These are phyloP conservation scores for Cliona cf. orientalis DNA, from an alignment of 37 sponge, comb jelly and placozoan species.

Conservation along the genomic window DNA sequence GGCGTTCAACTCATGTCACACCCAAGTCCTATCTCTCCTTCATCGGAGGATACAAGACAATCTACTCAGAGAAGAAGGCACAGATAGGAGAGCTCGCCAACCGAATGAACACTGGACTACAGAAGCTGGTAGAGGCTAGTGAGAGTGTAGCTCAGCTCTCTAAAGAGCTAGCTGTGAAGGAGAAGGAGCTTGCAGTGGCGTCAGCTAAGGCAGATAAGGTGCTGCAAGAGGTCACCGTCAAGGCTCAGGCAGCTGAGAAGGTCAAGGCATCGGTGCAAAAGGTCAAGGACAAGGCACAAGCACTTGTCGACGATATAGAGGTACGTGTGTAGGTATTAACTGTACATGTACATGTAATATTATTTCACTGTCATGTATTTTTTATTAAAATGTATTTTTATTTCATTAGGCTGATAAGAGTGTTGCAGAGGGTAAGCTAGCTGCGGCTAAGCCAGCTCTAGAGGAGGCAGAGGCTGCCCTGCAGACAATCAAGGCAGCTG, in stretches of 20 bases:
- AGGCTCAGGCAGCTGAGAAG: constrained; percentile 98
- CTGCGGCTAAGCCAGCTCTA: constrained; percentile 94
- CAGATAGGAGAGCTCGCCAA: constrained; percentile 90
- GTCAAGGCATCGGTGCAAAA: constrained; percentile 95
- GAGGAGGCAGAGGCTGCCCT: constrained; percentile 97
- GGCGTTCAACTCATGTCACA: constrained; percentile 96
- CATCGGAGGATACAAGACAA: constrained; percentile 93
- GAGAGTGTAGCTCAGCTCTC: constrained; percentile 90
- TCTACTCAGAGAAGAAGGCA: constrained; percentile 86
- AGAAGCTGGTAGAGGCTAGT: constrained; percentile 97
- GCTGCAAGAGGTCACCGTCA: constrained; percentile 90
- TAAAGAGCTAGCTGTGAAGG: constrained; percentile 91
- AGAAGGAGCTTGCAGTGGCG: constrained; percentile 98
- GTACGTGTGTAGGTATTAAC: constrained; percentile 17
- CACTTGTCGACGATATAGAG: constrained; percentile 93
- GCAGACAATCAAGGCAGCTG: constrained; percentile 94
- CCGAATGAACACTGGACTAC: constrained; percentile 94
- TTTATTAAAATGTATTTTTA: background rate
- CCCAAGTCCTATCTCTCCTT: constrained; percentile 99
- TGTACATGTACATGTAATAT: background rate
- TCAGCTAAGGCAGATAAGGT: constrained; percentile 93
- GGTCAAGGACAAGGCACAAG: constrained; percentile 99
- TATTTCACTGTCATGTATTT: background rate
- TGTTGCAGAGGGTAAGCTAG: constrained; percentile 87
- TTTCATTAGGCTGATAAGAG: constrained; percentile 83